These are phyloP conservation scores for Malurus splendens DNA, from an alignment of 2,797 vertebrate species.

Conservation along the genomic window DNA sequence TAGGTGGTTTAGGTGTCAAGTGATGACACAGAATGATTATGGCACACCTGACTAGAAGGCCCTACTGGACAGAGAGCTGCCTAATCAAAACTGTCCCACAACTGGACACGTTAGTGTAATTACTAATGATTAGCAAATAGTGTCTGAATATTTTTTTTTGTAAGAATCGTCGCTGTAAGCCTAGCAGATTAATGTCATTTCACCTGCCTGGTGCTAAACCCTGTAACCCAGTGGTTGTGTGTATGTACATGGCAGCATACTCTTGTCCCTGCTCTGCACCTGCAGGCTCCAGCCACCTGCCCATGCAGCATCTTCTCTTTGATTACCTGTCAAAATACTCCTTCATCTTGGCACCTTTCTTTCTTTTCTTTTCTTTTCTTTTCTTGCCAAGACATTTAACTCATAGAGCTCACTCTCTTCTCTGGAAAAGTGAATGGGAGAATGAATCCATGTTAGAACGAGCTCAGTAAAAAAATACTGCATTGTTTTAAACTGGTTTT, in stretches of 20 bases:
- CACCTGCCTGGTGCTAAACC: neutral
- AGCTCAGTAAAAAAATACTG: neutral
- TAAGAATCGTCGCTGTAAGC: neutral
- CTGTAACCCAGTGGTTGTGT: neutral
- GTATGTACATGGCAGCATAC: neutral
- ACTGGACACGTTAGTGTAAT: neutral
- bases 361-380: neutral
- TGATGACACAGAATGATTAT: neutral
- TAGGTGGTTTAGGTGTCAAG: neutral
- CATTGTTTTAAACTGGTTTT: neutral
- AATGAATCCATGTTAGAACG: neutral
- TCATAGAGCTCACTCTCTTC: neutral
- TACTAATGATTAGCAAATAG: neutral
- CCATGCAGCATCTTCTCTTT: neutral
- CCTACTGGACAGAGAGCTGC: neutral
- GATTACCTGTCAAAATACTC: neutral
- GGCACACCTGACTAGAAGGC: neutral
- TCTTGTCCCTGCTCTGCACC: neutral
- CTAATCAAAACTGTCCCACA: neutral
- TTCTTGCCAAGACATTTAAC: neutral
- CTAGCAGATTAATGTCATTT: neutral
- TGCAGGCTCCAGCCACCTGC: neutral
- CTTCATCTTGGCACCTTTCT: neutral
- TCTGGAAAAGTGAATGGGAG: neutral
- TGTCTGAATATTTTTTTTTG: neutral